Evolutionary conservation across 2,113 vertebrate genomes (phyloP).

Genomic region (Ia io): DNA sequence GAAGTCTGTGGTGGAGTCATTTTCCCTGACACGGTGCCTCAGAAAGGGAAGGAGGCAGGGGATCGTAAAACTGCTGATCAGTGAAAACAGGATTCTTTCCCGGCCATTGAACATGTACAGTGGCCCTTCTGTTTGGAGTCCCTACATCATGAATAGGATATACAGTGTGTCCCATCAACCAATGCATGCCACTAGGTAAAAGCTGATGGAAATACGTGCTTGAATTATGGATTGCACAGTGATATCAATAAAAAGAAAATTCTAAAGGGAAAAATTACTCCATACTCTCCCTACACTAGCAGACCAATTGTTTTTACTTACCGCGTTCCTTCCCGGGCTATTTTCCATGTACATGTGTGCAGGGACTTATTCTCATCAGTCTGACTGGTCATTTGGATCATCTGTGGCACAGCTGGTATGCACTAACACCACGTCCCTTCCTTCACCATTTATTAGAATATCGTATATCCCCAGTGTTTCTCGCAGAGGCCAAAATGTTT

Average conservation of each 20-base stretch:
- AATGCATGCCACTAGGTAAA: background rate
- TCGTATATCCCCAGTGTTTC: background rate
- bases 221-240: background rate
- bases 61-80: too few species aligned
- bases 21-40: background rate
- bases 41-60: background rate
- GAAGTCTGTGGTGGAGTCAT: background rate
- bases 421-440: background rate
- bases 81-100: background rate
- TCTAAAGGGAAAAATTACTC: background rate
- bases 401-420: rapidly evolving
- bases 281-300: background rate
- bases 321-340: background rate
- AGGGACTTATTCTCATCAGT: background rate
- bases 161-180: background rate
- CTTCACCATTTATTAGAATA: background rate
- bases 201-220: background rate
- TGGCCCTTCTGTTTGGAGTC: background rate
- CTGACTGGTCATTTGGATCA: background rate
- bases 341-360: background rate
- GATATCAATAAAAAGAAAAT: background rate
- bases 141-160: background rate
- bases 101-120: background rate
- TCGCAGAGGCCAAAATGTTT: background rate
- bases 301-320: background rate